Percentiles rank a stretch among this genome's conserved stretches.
phyloP scores from a whole-genome alignment of 2,888 invertebrate genomes.

The Metallyticus violacea region DNA sequence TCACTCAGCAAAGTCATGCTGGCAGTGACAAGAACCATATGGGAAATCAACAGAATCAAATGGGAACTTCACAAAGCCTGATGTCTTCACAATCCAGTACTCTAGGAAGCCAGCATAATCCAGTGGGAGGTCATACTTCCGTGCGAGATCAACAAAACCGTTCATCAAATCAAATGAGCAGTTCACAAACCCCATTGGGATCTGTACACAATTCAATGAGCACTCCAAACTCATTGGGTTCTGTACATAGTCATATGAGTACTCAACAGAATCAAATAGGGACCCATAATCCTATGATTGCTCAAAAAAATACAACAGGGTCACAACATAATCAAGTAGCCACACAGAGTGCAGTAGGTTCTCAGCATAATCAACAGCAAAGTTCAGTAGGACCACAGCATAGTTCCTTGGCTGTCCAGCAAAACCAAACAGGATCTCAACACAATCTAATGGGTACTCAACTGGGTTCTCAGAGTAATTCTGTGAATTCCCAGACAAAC shows the following conservation, averaged over 20 bases:
- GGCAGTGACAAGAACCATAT: background rate
- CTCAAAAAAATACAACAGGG: background rate
- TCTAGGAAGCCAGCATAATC: background rate
- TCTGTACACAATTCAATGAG: background rate
- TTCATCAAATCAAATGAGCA: background rate
- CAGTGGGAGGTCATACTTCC: background rate
- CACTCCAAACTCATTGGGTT: background rate
- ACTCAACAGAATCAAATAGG: background rate
- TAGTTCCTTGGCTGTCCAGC: background rate
- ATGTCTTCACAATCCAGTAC: background rate
- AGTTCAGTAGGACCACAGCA: background rate
- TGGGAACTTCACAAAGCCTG: background rate
- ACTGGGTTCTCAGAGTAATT: background rate
- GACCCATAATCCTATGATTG: background rate
- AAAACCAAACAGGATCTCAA: slow-evolving; percentile 1
- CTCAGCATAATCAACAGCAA: background rate
- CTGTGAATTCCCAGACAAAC: background rate
- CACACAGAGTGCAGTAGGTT: background rate
- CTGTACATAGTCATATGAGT: background rate
- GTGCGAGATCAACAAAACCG: background rate
- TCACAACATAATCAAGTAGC: background rate
- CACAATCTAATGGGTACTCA: background rate
- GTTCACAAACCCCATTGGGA: background rate
- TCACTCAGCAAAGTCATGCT: background rate
- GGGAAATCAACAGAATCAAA: background rate